Evolutionary conservation across 2,888 invertebrate genomes (phyloP).

Genomic region (Phlogophora meticulosa): DNA sequence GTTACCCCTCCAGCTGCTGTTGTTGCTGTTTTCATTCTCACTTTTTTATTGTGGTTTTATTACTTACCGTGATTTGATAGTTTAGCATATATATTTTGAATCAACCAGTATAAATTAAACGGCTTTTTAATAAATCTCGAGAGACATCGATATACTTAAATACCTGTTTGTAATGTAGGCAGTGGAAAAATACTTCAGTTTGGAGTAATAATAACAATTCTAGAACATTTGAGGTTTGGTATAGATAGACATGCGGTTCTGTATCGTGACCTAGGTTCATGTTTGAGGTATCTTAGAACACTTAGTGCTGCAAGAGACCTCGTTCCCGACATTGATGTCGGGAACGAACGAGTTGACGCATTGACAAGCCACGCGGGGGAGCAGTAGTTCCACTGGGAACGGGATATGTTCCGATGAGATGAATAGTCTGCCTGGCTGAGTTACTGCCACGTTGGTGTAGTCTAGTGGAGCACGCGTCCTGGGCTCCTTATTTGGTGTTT

Average conservation of each 20-base stretch:
- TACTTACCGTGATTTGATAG: neutral
- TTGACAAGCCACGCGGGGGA: neutral
- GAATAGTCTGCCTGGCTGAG: neutral
- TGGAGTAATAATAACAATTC: neutral
- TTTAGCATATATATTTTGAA: neutral
- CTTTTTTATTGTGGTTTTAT: neutral
- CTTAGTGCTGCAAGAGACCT: neutral
- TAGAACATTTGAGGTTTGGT: neutral
- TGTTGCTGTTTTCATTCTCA: neutral
- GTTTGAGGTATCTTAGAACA: conserved; percentile 9
- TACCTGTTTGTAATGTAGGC: conserved; percentile 19
- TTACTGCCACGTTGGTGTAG: neutral
- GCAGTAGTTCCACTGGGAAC: conserved; percentile 28
- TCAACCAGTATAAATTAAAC: neutral
- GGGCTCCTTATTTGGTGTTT: no score
- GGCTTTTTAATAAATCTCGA: conserved; percentile 2
- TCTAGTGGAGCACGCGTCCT: no score
- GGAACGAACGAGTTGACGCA: neutral
- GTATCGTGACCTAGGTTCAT: neutral
- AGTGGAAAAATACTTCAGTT: neutral
- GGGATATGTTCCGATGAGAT: neutral
- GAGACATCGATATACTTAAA: neutral
- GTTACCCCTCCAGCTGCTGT: neutral
- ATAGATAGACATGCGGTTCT: neutral
- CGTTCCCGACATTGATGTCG: neutral